phyloP scores from a whole-genome alignment of 2,113 vertebrate species.

The Sisor rabdophorus region DNA sequence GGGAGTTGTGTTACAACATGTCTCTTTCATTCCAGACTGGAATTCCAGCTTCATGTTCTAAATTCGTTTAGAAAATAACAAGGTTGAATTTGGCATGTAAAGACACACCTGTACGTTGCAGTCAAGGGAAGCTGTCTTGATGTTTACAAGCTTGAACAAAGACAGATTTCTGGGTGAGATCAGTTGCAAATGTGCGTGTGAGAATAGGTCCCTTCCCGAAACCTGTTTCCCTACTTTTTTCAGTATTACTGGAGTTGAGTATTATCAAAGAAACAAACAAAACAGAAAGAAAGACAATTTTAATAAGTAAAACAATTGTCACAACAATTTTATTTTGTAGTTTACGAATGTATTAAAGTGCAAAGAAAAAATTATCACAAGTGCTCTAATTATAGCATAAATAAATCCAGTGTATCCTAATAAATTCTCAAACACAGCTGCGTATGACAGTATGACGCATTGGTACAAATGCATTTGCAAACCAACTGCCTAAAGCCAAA shows the following conservation, averaged over 20 bases:
- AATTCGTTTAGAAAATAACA: neutral
- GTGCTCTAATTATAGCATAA: neutral
- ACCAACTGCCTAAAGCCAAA: neutral
- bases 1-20: neutral
- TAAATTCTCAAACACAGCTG: too few species aligned
- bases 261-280: neutral
- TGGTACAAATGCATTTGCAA: neutral
- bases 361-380: neutral
- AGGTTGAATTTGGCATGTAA: neutral
- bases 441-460: too few species aligned
- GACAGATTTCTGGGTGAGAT: neutral
- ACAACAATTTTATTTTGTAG: neutral
- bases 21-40: neutral
- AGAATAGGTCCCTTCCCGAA: neutral
- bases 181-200: conserved; percentile 8
- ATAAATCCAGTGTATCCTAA: neutral
- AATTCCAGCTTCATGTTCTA: neutral
- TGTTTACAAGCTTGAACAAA: conserved; percentile 24
- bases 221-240: conserved; percentile 8
- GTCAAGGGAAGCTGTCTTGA: conserved; percentile 2
- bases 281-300: neutral
- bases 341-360: neutral
- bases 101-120: conserved; percentile 17
- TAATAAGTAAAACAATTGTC: neutral
- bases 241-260: neutral